These are phyloP conservation scores for Sipunculus nudus DNA, from an alignment of 2,888 invertebrate genomes.

Conservation along the genomic window DNA sequence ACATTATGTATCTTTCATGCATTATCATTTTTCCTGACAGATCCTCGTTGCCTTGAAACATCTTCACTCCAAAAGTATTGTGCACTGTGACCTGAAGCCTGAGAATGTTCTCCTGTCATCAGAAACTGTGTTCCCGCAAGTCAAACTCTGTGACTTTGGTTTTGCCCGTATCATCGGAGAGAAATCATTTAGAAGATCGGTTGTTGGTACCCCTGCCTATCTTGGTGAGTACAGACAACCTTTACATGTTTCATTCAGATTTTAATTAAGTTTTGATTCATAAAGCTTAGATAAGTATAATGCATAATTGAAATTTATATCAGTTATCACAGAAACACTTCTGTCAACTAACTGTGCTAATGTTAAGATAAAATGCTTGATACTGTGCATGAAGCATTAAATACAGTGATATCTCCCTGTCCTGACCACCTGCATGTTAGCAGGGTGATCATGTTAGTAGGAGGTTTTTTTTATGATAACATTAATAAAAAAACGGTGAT, in stretches of 20 bases:
- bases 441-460: too few species aligned
- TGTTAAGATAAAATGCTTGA: too few species aligned
- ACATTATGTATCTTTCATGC: too few species aligned
- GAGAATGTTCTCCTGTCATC: conserved; percentile 97
- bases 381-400: too few species aligned
- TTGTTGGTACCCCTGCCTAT: conserved; percentile 99
- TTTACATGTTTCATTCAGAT: background rate
- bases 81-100: conserved; percentile 86
- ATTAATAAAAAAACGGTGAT: too few species aligned
- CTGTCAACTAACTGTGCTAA: too few species aligned
- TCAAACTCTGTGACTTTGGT: conserved; percentile 97
- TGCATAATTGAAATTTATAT: conserved; percentile 1
- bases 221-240: conserved; percentile 78
- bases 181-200: conserved; percentile 95
- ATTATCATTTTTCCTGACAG: conserved; percentile 66
- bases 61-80: conserved; percentile 97
- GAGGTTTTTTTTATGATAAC: too few species aligned
- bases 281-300: conserved; percentile 7
- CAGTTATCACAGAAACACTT: too few species aligned
- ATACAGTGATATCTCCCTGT: too few species aligned
- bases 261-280: conserved; percentile 12
- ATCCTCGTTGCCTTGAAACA: conserved; percentile 96
- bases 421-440: too few species aligned
- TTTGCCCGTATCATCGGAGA: conserved; percentile 99
- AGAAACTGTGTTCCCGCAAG: conserved; percentile 90